Evolutionary conservation across 2,113 vertebrate genomes (phyloP).

Genomic region (Aegithalos caudatus): DNA sequence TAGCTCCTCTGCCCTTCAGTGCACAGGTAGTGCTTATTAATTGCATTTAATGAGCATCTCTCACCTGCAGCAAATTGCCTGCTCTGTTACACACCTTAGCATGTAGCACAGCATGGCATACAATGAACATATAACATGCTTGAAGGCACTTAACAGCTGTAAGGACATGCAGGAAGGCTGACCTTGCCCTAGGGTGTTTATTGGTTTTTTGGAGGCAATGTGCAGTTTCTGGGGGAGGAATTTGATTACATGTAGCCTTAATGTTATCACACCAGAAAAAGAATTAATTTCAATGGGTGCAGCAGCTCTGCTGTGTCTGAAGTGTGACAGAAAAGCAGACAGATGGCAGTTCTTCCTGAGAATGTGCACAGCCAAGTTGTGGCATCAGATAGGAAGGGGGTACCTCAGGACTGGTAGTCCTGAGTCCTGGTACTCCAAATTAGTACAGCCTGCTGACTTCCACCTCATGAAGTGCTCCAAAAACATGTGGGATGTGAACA

Average conservation of each 20-base stretch:
- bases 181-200: not conserved
- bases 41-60: not conserved
- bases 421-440: not conserved
- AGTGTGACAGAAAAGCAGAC: not conserved
- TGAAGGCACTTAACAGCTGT: not conserved
- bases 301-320: not conserved
- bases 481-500: not conserved
- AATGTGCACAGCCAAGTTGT: not conserved
- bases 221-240: not conserved
- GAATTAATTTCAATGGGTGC: not conserved
- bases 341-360: not conserved
- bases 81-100: not conserved
- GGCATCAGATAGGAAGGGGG: not conserved
- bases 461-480: no score
- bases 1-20: not conserved
- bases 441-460: not conserved
- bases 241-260: not conserved
- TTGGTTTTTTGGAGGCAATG: not conserved
- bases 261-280: not conserved
- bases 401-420: not conserved
- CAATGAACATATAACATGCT: no score
- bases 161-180: not conserved
- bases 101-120: no score
- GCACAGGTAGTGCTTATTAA: not conserved
- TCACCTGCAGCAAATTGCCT: not conserved